Conservation (phyloP, 2,797 vertebrate species). For the Siniperca obscura region DNA sequence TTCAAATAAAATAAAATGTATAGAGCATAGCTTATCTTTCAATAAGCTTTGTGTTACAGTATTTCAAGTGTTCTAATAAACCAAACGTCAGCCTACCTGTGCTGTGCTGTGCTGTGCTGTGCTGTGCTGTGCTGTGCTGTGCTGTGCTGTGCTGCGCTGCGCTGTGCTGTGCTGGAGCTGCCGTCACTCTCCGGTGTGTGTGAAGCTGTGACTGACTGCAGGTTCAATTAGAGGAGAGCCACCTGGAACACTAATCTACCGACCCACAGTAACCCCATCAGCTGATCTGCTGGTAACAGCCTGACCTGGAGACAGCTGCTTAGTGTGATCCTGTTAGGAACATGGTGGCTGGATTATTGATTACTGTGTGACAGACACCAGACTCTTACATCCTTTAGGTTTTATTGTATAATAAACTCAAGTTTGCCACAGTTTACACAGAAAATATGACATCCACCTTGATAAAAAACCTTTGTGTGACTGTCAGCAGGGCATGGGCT, state of each 20-base stretch:
- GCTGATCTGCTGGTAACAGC: conserved; percentile 21
- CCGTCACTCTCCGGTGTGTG: not conserved
- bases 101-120: too few relatives aligned
- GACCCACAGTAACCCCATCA: conserved; percentile 41
- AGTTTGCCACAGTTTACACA: too few relatives aligned
- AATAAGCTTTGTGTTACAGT: not conserved
- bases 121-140: too few relatives aligned
- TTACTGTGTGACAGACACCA: not conserved
- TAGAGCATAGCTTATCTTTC: not conserved
- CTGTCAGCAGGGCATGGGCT: not conserved
- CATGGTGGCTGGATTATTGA: not conserved
- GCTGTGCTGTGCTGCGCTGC: too few relatives aligned
- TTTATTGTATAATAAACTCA: not conserved
- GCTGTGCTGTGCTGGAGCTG: conserved; percentile 20
- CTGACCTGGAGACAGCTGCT: not conserved
- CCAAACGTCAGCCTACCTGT: conserved; percentile 43
- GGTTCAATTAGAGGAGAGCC: conserved; percentile 44
- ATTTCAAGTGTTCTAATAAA: not conserved
- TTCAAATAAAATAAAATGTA: not conserved
- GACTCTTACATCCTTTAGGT: not conserved
- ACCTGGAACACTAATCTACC: conserved; percentile 74
- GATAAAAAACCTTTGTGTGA: not conserved
- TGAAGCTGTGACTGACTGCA: conserved; percentile 2
- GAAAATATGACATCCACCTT: not conserved
- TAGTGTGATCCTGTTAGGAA: not conserved